A percentile compares a stretch with the other conserved stretches of the same genome.
These are phyloP conservation scores for Trypoxylon attenuatum DNA, from an alignment of 2,888 invertebrate species.

Conservation along the genomic window DNA sequence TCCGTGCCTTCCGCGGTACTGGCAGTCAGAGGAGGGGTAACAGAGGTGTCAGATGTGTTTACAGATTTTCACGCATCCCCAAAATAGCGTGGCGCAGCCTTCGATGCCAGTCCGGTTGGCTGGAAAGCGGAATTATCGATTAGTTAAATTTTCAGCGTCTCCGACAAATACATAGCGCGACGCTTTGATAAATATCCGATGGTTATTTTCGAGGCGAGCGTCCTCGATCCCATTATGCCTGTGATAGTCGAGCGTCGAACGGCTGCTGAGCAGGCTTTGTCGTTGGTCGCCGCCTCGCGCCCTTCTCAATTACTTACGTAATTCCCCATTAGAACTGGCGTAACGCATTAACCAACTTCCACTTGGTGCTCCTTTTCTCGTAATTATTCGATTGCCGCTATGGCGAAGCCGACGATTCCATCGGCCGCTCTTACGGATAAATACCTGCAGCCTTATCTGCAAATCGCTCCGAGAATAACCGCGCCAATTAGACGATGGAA, in stretches of 20 bases:
- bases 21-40: no score
- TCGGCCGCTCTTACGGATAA: no score
- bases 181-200: conserved; percentile 16
- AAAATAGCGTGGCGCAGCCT: neutral
- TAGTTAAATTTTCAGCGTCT: neutral
- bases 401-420: no score
- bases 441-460: no score
- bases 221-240: conserved; percentile 13
- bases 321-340: no score
- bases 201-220: conserved; percentile 15
- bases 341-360: no score
- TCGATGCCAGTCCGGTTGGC: neutral
- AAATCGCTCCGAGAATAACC: no score
- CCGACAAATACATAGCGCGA: conserved; percentile 12
- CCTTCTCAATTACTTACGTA: neutral
- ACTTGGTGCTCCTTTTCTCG: no score
- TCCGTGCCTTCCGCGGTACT: conserved; percentile 9
- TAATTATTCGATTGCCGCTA: no score
- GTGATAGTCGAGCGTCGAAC: no score
- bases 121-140: neutral
- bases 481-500: no score
- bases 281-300: neutral
- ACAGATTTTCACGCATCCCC: neutral
- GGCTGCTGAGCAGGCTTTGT: no score
- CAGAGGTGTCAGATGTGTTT: neutral